These are phyloP conservation scores for Festucalex cinctus DNA, from an alignment of 2,113 vertebrate genomes.

Conservation along the genomic window DNA sequence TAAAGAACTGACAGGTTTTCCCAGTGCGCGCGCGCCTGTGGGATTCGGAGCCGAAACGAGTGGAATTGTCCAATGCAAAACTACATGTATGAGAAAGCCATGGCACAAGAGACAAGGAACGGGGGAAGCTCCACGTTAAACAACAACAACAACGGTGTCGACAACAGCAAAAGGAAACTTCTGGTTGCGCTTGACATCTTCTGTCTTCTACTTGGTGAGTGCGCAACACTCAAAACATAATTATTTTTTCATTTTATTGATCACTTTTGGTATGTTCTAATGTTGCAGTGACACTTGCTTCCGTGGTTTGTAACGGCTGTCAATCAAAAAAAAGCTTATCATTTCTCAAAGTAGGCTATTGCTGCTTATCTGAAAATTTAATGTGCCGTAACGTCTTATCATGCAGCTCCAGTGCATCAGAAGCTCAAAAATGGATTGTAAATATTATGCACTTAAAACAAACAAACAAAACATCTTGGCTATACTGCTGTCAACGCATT, in stretches of 20 bases:
- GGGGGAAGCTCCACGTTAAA: slow-evolving; percentile 87
- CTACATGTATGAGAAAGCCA: slow-evolving; percentile 97
- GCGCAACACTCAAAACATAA: neutral
- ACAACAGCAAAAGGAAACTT: slow-evolving; percentile 84
- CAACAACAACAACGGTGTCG: slow-evolving; percentile 79
- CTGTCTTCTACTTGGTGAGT: slow-evolving; percentile 93
- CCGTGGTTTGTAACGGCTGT: slow-evolving; percentile 23
- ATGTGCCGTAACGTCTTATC: slow-evolving; percentile 44
- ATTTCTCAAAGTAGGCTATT: slow-evolving; percentile 20
- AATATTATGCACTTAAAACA: too few relatives aligned
- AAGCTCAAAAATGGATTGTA: slow-evolving; percentile 2
- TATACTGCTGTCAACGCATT: slow-evolving; percentile 5
- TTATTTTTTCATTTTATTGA: neutral
- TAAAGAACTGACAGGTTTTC: slow-evolving; percentile 18
- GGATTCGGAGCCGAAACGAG: slow-evolving; percentile 47
- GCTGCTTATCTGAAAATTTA: slow-evolving; percentile 37
- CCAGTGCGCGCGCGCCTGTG: slow-evolving; percentile 39
- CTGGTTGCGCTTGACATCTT: slow-evolving; percentile 87
- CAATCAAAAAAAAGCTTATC: slow-evolving; percentile 40
- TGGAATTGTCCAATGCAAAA: slow-evolving; percentile 83
- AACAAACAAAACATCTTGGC: too few relatives aligned
- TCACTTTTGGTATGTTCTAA: neutral
- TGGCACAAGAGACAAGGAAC: slow-evolving; percentile 91
- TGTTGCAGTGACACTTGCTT: neutral
- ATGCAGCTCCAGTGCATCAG: neutral